These are phyloP conservation scores for Dromius quadrimaculatus DNA, from an alignment of 2,888 invertebrate genomes.

Conservation along the genomic window DNA sequence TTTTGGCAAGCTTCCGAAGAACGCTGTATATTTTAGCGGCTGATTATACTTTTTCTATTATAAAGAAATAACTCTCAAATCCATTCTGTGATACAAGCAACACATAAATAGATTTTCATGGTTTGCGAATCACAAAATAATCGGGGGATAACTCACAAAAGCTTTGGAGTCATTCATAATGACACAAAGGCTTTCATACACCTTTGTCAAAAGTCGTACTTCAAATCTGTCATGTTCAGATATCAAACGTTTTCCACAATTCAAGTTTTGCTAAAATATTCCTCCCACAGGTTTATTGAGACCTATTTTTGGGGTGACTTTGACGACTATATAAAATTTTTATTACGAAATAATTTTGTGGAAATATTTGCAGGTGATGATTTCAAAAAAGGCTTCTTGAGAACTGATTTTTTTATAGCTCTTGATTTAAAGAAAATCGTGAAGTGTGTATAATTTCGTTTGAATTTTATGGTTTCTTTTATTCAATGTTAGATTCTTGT, in stretches of 20 bases:
- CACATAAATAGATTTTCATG: slow-evolving; percentile 46
- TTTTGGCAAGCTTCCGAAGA: no score
- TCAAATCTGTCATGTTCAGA: slow-evolving; percentile 35
- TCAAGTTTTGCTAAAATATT: slow-evolving; percentile 4
- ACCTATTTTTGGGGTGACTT: slow-evolving; percentile 43
- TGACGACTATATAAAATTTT: slow-evolving; percentile 61
- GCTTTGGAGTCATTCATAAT: background rate
- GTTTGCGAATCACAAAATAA: background rate
- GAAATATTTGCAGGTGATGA: no score
- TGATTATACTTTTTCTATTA: no score
- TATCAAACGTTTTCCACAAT: no score
- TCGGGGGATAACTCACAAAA: slow-evolving; percentile 2
- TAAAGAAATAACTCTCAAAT: no score
- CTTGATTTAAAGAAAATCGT: no score
- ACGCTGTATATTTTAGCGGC: no score
- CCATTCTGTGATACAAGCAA: background rate
- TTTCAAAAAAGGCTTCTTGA: no score
- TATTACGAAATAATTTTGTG: slow-evolving; percentile 49
- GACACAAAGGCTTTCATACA: background rate
- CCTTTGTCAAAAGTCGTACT: slow-evolving; percentile 1
- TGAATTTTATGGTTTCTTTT: no score
- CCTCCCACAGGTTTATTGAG: slow-evolving; percentile 5
- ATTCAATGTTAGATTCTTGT: no score
- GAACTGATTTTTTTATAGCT: no score
- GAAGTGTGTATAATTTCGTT: no score